Evolutionary conservation across 2,888 invertebrate genomes (phyloP).

Genomic region (Tryphoninae sp.): DNA sequence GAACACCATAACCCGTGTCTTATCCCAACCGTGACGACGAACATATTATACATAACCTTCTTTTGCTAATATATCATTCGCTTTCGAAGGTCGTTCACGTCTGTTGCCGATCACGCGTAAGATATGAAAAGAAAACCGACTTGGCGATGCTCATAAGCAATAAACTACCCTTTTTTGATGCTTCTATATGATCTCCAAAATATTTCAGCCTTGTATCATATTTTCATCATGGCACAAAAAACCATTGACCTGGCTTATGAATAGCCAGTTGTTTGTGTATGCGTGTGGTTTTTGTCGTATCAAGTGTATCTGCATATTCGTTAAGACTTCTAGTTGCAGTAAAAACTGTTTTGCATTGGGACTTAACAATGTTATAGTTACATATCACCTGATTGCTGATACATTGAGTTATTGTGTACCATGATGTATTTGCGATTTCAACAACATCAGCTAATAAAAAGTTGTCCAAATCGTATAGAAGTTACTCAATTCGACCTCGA

Average conservation of each 20-base stretch:
- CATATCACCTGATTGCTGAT: background rate
- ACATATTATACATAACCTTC: slow-evolving; percentile 74
- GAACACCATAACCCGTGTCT: slow-evolving; percentile 44
- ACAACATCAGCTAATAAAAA: background rate
- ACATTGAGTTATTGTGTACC: background rate
- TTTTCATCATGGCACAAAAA: slow-evolving; percentile 1
- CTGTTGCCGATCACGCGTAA: slow-evolving; percentile 11
- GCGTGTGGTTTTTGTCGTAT: slow-evolving; percentile 28
- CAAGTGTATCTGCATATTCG: background rate
- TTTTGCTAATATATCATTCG: slow-evolving; percentile 53
- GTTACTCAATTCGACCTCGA: background rate
- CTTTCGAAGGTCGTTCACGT: slow-evolving; percentile 74
- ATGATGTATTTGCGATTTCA: background rate
- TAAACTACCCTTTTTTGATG: background rate
- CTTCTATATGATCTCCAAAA: background rate
- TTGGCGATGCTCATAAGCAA: background rate
- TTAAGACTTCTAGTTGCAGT: background rate
- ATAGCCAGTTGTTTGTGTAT: background rate
- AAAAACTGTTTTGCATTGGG: slow-evolving; percentile 1
- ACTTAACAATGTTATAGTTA: background rate
- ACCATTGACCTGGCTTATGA: slow-evolving; percentile 1
- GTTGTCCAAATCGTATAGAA: background rate
- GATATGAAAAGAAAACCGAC: background rate
- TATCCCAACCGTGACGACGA: slow-evolving; percentile 57
- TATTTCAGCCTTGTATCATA: background rate